Evolutionary conservation across 2,113 vertebrate species (phyloP).

Genomic region (Gopherus evgoodei): DNA sequence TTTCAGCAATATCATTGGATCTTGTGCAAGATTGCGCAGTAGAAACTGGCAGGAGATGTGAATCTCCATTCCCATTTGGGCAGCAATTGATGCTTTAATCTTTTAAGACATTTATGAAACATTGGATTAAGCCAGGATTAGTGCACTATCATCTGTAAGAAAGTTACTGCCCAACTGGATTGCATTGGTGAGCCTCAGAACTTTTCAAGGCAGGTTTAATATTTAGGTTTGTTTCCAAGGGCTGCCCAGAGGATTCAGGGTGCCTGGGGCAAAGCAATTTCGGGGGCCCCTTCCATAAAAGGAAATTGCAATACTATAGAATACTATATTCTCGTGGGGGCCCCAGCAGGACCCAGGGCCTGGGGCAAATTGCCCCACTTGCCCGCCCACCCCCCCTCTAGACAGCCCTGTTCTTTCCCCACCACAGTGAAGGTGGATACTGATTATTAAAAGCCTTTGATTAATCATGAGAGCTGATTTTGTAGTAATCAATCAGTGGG

Average conservation of each 20-base stretch:
- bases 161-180: conserved; percentile 60
- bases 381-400: too few species aligned
- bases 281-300: too few species aligned
- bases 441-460: conserved; percentile 10
- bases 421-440: not conserved
- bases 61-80: conserved; percentile 61
- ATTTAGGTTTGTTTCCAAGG: not conserved
- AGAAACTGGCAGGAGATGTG: not conserved
- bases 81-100: conserved; percentile 67
- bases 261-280: too few species aligned
- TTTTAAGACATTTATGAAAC: conserved; percentile 74
- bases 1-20: conserved; percentile 45
- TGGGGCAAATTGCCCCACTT: too few species aligned
- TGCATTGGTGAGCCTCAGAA: not conserved
- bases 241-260: too few species aligned
- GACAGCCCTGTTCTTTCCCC: not conserved
- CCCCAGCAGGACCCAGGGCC: too few species aligned
- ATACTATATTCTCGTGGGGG: too few species aligned
- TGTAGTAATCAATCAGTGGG: conserved; percentile 13
- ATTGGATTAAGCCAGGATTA: conserved; percentile 58
- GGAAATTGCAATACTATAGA: too few species aligned
- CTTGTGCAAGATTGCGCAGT: conserved; percentile 42
- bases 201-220: conserved; percentile 52
- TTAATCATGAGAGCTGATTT: conserved; percentile 26
- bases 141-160: conserved; percentile 62